Percentiles rank a stretch among this genome's conserved stretches.
Conservation (phyloP, 2,797 vertebrate genomes). For the Menidia menidia region DNA sequence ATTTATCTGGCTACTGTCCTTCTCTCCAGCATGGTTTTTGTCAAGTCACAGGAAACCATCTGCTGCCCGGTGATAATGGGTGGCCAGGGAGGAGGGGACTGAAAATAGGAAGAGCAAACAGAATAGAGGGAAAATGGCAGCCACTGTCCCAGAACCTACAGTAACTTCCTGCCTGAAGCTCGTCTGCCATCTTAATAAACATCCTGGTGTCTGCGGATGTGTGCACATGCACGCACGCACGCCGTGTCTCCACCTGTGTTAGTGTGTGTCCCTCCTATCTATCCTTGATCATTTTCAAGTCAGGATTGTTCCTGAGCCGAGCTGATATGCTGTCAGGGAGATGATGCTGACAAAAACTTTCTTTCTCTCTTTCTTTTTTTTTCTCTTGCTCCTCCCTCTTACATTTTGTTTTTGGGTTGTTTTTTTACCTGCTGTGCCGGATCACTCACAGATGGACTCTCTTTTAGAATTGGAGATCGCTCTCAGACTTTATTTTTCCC, state of each 20-base stretch:
- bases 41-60: constrained; percentile 82
- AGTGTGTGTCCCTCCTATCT: constrained; percentile 48
- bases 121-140: constrained; percentile 74
- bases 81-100: constrained; percentile 78
- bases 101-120: constrained; percentile 73
- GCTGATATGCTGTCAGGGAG: constrained; percentile 61
- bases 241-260: constrained; percentile 19
- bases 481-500: background rate
- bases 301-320: constrained; percentile 64
- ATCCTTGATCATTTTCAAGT: constrained; percentile 73
- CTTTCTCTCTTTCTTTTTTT: background rate
- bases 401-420: too few relatives aligned
- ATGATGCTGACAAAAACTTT: constrained; percentile 53
- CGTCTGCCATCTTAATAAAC: constrained; percentile 73
- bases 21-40: constrained; percentile 70
- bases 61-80: constrained; percentile 84
- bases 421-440: constrained; percentile 34
- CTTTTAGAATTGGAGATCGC: constrained; percentile 33
- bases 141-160: constrained; percentile 66
- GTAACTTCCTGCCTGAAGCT: constrained; percentile 60
- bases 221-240: constrained; percentile 9
- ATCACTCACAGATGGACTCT: constrained; percentile 51
- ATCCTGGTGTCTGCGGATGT: constrained; percentile 31
- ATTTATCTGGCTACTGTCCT: constrained; percentile 69
- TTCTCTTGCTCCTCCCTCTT: background rate